Conservation (phyloP, 2,797 vertebrate species). For the Silurus lanzhouensis region DNA sequence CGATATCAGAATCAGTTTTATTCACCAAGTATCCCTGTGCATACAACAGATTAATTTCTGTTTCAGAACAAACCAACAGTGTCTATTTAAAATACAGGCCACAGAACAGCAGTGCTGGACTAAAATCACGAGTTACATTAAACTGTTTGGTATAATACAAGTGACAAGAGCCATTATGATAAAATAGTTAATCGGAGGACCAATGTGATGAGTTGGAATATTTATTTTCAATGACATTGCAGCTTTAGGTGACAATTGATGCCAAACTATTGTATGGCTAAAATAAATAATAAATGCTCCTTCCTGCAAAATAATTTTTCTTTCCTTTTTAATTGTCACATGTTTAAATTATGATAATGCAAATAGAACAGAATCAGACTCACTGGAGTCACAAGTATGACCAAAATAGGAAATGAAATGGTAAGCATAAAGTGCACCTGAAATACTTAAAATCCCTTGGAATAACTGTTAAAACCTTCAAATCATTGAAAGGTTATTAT, state of each 20-base stretch:
- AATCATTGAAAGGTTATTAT: not conserved
- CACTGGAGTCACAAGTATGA: not conserved
- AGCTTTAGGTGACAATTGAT: no score
- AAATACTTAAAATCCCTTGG: not conserved
- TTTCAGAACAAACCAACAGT: no score
- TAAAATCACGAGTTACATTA: no score
- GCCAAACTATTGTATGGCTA: not conserved
- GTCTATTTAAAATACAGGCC: no score
- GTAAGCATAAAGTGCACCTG: not conserved
- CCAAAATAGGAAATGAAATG: not conserved
- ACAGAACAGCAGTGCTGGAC: no score
- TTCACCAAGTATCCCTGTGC: not conserved
- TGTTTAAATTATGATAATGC: not conserved
- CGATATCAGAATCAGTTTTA: not conserved
- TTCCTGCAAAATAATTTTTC: not conserved
- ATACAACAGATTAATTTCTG: no score
- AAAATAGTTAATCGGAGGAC: not conserved
- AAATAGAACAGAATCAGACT: not conserved
- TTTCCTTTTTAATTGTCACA: not conserved
- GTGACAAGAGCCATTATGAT: not conserved
- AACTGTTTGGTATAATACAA: not conserved
- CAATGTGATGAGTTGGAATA: not conserved
- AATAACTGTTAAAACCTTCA: not conserved
- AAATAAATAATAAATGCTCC: not conserved
- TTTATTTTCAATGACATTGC: not conserved